Conservation (phyloP, 1,140 invertebrate genomes). For the Eurosta solidaginis region DNA sequence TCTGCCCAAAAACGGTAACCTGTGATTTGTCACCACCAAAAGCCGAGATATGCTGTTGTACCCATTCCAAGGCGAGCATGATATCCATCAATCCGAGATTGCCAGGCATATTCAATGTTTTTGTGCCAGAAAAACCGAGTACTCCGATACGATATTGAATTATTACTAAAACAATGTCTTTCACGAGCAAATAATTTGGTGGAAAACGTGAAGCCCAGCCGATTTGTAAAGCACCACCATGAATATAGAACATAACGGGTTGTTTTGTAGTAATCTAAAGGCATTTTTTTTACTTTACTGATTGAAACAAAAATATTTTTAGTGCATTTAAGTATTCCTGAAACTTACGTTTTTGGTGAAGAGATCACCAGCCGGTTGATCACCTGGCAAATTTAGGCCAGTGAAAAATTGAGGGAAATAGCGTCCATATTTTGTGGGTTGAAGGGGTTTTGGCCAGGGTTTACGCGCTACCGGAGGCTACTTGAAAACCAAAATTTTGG, state of each 20-base stretch:
- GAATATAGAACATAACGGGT: conserved; percentile 55
- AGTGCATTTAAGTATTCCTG: no score
- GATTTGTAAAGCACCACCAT: conserved; percentile 54
- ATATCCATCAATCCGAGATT: conserved; percentile 47
- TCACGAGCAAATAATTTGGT: conserved; percentile 73
- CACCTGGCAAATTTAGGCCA: conserved; percentile 36
- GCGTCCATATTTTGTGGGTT: conserved; percentile 46
- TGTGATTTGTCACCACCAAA: conserved; percentile 71
- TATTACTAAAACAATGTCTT: conserved; percentile 77
- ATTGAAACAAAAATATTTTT: no score
- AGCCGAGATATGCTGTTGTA: conserved; percentile 66
- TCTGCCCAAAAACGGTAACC: conserved; percentile 56
- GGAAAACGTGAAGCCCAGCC: conserved; percentile 66
- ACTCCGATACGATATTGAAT: conserved; percentile 76
- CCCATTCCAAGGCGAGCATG: conserved; percentile 64
- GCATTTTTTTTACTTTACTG: no score
- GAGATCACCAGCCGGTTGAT: conserved; percentile 40
- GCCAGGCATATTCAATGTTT: conserved; percentile 44
- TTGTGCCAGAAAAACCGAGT: conserved; percentile 63
- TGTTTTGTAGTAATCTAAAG: conserved; percentile 42
- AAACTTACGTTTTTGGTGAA: conserved; percentile 53
- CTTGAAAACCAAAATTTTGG: no score
- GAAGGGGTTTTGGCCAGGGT: conserved; percentile 39
- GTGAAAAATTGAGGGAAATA: conserved; percentile 50
- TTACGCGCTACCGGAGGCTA: neutral